phyloP scores from a whole-genome alignment of 1,140 invertebrate species.

The Rhysida immarginata region DNA sequence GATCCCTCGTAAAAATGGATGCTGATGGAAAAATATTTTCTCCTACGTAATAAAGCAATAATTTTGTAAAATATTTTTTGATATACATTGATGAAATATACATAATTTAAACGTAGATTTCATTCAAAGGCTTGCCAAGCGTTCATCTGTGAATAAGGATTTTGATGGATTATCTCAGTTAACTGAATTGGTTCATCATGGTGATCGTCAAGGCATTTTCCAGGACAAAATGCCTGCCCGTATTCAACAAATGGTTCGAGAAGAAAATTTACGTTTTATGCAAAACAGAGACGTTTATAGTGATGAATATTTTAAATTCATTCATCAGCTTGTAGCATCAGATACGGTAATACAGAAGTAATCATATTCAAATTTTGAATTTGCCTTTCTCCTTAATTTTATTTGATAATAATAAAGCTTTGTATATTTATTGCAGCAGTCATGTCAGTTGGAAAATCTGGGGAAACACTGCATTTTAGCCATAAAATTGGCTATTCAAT shows the following conservation, averaged over 20 bases:
- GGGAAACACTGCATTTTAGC: slow-evolving; percentile 11
- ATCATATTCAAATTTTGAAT: too few species aligned
- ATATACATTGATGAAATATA: background rate
- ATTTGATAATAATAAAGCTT: slow-evolving; percentile 5
- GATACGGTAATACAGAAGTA: too few species aligned
- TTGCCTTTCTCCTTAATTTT: too few species aligned
- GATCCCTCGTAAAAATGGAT: too few species aligned
- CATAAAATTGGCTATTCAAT: slow-evolving; percentile 30
- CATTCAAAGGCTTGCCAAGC: too few species aligned
- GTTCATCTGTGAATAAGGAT: slow-evolving; percentile 7
- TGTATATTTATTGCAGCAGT: background rate
- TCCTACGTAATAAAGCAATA: background rate
- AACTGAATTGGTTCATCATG: slow-evolving; percentile 37
- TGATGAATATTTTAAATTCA: slow-evolving; percentile 38
- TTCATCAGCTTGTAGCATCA: slow-evolving; percentile 32
- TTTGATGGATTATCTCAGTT: slow-evolving; percentile 35
- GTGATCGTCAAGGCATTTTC: slow-evolving; percentile 35
- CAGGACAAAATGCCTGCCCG: slow-evolving; percentile 33
- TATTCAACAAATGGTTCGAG: slow-evolving; percentile 33
- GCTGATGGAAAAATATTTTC: background rate
- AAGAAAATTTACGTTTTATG: slow-evolving; percentile 39
- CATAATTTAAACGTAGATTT: slow-evolving; percentile 4
- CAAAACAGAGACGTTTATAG: slow-evolving; percentile 38
- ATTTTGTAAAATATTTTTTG: background rate
- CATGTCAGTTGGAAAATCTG: slow-evolving; percentile 20